Conservation (phyloP, 2,797 vertebrate genomes). For the Salmo trutta region DNA sequence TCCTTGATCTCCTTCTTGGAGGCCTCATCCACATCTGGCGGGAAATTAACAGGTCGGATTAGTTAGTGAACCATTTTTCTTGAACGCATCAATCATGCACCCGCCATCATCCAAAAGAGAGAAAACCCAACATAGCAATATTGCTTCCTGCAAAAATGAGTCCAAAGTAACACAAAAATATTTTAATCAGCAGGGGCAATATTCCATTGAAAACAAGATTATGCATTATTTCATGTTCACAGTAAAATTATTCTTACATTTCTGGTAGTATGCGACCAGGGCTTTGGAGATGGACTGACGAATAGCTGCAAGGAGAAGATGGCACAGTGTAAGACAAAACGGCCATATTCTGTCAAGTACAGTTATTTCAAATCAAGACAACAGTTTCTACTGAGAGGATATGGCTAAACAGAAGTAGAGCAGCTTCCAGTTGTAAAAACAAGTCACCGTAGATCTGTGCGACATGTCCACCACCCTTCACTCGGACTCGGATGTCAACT, state of each 20-base stretch:
- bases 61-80: not conserved
- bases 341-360: not conserved
- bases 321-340: not conserved
- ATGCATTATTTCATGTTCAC: not conserved
- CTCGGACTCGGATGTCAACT: conserved; percentile 96
- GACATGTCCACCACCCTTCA: conserved; percentile 98
- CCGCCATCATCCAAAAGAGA: not conserved
- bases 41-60: not conserved
- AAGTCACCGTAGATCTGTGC: conserved; percentile 91
- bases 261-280: conserved; percentile 98
- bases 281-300: conserved; percentile 98
- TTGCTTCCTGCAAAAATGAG: not conserved
- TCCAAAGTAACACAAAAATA: not conserved
- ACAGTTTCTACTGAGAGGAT: not conserved
- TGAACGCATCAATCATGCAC: not conserved
- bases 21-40: conserved; percentile 94
- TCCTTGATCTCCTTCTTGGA: conserved; percentile 99
- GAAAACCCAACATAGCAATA: not conserved
- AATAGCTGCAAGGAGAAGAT: conserved; percentile 80
- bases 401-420: not conserved
- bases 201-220: not conserved
- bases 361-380: not conserved
- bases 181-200: not conserved
- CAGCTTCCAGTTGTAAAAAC: not conserved
- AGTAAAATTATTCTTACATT: conserved; percentile 82